A percentile compares a stretch with the other conserved stretches of the same genome.
phyloP scores from a whole-genome alignment of 2,888 invertebrate genomes.

The Leptopilina syphax region DNA sequence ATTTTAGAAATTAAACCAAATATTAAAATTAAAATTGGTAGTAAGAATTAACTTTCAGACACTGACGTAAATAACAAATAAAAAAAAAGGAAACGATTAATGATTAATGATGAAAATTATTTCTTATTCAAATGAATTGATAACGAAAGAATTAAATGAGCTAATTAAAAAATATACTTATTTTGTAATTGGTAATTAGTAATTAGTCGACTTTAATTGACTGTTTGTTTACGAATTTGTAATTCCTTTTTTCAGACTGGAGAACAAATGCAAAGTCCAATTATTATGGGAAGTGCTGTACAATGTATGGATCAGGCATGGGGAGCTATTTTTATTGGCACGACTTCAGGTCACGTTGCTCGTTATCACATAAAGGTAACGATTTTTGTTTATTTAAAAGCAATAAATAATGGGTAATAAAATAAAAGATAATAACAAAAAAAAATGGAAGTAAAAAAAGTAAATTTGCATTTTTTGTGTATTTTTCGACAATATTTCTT shows the following conservation, averaged over 20 bases:
- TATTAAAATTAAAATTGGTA: too few species aligned
- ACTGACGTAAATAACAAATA: too few species aligned
- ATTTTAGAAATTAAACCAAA: too few species aligned
- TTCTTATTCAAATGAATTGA: too few species aligned
- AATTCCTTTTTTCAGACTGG: conserved; percentile 77
- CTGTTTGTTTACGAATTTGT: not conserved
- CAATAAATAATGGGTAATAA: not conserved
- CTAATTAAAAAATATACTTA: too few species aligned
- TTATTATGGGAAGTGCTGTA: conserved; percentile 81
- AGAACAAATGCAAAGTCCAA: conserved; percentile 78
- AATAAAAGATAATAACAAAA: not conserved
- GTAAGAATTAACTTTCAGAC: too few species aligned
- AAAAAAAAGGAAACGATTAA: too few species aligned
- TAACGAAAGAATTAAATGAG: too few species aligned
- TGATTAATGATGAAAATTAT: too few species aligned
- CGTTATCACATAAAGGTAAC: conserved; percentile 84
- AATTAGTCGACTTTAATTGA: not conserved
- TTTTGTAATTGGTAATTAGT: too few species aligned
- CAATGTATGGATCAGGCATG: conserved; percentile 87
- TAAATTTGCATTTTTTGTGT: not conserved
- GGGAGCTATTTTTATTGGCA: conserved; percentile 86
- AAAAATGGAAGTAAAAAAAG: not conserved
- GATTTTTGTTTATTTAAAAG: not conserved
- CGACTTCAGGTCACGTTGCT: conserved; percentile 84
- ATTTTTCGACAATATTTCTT: not conserved